phyloP scores from a whole-genome alignment of 1,140 invertebrate species.

The Zophobas atratus region DNA sequence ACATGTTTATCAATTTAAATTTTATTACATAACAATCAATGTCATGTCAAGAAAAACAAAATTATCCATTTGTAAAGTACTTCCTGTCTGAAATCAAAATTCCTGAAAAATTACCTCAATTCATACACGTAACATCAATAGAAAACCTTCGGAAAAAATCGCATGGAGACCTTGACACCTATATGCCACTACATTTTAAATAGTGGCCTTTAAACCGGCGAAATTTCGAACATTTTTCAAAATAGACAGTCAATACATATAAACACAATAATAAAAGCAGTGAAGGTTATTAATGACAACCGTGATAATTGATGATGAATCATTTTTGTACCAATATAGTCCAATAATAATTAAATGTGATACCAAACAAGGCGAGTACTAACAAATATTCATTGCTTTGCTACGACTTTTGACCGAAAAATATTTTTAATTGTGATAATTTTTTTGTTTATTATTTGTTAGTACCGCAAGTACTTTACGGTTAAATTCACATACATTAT shows the following conservation, averaged over 20 bases:
- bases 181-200: background rate
- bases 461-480: too few species aligned
- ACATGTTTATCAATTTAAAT: slow-evolving; percentile 28
- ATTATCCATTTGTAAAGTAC: slow-evolving; percentile 13
- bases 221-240: slow-evolving; percentile 10
- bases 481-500: too few species aligned
- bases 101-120: background rate
- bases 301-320: background rate
- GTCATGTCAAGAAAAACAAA: slow-evolving; percentile 14
- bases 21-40: slow-evolving; percentile 37
- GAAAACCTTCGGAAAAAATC: background rate
- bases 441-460: too few species aligned
- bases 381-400: too few species aligned
- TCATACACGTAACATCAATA: background rate
- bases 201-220: background rate
- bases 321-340: too few species aligned
- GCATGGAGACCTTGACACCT: slow-evolving; percentile 22
- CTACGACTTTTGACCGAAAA: too few species aligned
- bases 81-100: slow-evolving; percentile 5
- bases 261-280: background rate
- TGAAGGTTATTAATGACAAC: background rate
- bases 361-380: too few species aligned
- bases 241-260: background rate
- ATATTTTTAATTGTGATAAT: too few species aligned
- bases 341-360: too few species aligned